A percentile compares a stretch with the other conserved stretches of the same genome.
Evolutionary conservation across 2,888 invertebrate species (phyloP).

Genomic region (Chromoteleia sp.): DNA sequence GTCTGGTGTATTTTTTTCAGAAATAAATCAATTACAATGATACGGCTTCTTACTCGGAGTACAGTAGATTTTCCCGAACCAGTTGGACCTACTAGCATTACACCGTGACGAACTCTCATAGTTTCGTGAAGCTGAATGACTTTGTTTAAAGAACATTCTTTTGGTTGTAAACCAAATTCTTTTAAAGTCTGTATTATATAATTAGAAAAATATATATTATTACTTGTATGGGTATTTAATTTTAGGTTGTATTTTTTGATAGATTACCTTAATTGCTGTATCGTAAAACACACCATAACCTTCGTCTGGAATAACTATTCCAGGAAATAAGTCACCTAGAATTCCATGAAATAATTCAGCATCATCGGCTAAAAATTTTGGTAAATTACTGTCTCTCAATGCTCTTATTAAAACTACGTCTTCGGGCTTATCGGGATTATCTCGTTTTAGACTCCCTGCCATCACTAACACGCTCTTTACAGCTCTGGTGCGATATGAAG

Average conservation of each 20-base stretch:
- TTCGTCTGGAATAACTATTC: constrained; percentile 90
- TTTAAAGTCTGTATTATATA: constrained; percentile 83
- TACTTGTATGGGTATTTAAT: constrained; percentile 81
- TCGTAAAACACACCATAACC: constrained; percentile 92
- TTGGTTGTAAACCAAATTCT: constrained; percentile 88
- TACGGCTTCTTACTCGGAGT: constrained; percentile 86
- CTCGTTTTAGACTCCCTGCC: constrained; percentile 95
- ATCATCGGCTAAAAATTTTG: constrained; percentile 95
- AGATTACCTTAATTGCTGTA: constrained; percentile 85
- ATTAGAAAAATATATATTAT: constrained; percentile 13
- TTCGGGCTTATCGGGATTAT: constrained; percentile 93
- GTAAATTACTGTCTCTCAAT: constrained; percentile 94
- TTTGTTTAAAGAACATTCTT: constrained; percentile 89
- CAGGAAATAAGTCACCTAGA: constrained; percentile 95
- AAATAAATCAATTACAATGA: constrained; percentile 31
- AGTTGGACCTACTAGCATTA: constrained; percentile 96
- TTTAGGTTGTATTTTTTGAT: constrained; percentile 6
- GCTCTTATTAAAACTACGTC: constrained; percentile 94
- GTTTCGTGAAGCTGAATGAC: constrained; percentile 95
- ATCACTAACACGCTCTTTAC: constrained; percentile 97
- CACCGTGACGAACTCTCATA: constrained; percentile 96
- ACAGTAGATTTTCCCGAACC: constrained; percentile 94
- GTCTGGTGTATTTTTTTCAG: not conserved
- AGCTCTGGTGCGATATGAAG: constrained; percentile 86
- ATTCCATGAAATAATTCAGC: constrained; percentile 94